Evolutionary conservation across 1,140 invertebrate genomes (phyloP).

Genomic region (Zaprionus kolodkinae): DNA sequence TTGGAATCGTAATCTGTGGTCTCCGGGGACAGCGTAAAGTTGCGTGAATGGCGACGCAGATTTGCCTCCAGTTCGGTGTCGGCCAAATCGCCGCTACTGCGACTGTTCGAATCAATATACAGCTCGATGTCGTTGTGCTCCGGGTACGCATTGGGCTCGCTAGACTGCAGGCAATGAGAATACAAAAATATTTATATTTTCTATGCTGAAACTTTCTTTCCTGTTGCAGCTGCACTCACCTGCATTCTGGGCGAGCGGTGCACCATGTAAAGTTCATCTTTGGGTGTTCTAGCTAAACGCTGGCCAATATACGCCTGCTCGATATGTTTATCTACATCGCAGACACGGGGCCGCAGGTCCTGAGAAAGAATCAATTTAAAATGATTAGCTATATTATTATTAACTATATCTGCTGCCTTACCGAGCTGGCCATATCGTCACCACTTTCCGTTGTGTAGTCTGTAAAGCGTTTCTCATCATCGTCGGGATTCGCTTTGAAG

Average conservation of each 20-base stretch:
- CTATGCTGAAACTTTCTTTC: too few species aligned
- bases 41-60: constrained; percentile 73
- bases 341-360: constrained; percentile 44
- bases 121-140: constrained; percentile 83
- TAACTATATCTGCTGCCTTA: not conserved
- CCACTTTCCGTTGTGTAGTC: constrained; percentile 78
- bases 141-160: constrained; percentile 57
- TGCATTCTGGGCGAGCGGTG: constrained; percentile 76
- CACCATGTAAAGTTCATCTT: constrained; percentile 80
- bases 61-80: constrained; percentile 80
- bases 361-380: not conserved
- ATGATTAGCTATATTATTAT: not conserved
- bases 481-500: constrained; percentile 89
- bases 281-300: constrained; percentile 80
- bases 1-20: constrained; percentile 98
- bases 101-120: constrained; percentile 82
- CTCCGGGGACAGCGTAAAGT: constrained; percentile 95
- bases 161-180: constrained; percentile 33
- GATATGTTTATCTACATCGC: constrained; percentile 60
- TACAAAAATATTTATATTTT: too few species aligned
- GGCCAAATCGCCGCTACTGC: constrained; percentile 77
- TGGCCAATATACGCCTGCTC: constrained; percentile 82
- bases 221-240: constrained; percentile 42
- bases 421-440: constrained; percentile 76
- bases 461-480: constrained; percentile 85